A percentile compares a stretch with the other conserved stretches of the same genome.
Evolutionary conservation across 1,140 invertebrate genomes (phyloP).

Genomic region (Odontomachus brunneus): DNA sequence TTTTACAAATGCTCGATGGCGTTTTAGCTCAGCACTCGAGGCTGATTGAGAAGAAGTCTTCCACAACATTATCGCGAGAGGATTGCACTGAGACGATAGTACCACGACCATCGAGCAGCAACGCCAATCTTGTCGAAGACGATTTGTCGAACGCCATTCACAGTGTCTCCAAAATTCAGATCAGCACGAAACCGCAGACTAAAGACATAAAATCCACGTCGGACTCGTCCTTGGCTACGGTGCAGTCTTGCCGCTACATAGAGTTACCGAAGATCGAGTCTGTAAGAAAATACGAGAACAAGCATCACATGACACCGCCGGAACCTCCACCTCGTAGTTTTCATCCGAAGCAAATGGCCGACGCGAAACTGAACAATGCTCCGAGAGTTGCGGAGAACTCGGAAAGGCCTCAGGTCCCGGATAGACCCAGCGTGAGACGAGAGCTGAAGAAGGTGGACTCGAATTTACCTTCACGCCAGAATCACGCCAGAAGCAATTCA

Average conservation of each 20-base stretch:
- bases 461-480: constrained; percentile 45
- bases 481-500: constrained; percentile 50
- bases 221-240: not conserved
- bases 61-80: constrained; percentile 24
- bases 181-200: constrained; percentile 42
- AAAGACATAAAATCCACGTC: constrained; percentile 33
- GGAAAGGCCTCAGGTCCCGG: constrained; percentile 69
- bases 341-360: constrained; percentile 74
- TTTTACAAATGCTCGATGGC: constrained; percentile 71
- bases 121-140: constrained; percentile 32
- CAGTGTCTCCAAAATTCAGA: constrained; percentile 53
- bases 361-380: constrained; percentile 55
- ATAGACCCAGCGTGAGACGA: constrained; percentile 64
- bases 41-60: constrained; percentile 57
- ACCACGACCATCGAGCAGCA: constrained; percentile 30
- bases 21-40: constrained; percentile 63
- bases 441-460: constrained; percentile 68
- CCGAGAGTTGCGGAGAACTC: constrained; percentile 53
- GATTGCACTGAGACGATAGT: constrained; percentile 12
- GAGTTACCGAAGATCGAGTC: constrained; percentile 63
- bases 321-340: constrained; percentile 85
- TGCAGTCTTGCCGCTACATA: constrained; percentile 53
- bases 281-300: constrained; percentile 75
- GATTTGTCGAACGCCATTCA: constrained; percentile 18
- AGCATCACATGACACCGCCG: constrained; percentile 80